Evolutionary conservation across 2,113 vertebrate genomes (phyloP), one percentile per base, ranked within the genome.

Genomic region (Spheniscus mendiculus): DNA sequence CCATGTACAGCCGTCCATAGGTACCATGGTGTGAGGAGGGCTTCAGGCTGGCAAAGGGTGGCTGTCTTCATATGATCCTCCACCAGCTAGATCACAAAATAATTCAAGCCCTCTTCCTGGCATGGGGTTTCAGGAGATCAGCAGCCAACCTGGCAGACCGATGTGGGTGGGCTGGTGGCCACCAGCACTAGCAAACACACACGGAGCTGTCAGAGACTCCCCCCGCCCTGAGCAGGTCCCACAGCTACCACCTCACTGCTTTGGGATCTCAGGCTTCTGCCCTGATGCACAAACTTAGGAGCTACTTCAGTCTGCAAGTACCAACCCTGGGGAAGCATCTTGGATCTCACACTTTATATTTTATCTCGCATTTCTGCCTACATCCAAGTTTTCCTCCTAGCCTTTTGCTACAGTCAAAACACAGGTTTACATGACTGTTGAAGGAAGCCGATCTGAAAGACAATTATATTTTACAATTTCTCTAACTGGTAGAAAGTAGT

Each of bases 391-490:
- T 83, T 88, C 72, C 80, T 90, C 40, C 49, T 52, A 90, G 47
- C 17, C 17, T 71, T 83, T 76, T 7, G 5, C 23, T 86, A 63
- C 38, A 72, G 63, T 79, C 32, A 90, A 90, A 93, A 78, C 38
- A 38, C 40, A 93, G 49, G 56, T 93, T 98, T 94, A 92, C 79
- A 63, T 18, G 40, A 93, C 71, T 90, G 89, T 67, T 78, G 81
- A 96, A 97, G 26, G 59, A 96, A 95, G 81, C 83, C 95, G 93
- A 90, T 83, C 91, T 88, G 95, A 94, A 98, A 93, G 84, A 98
- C 95, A 97, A 97, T 97, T 96, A 97, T 95, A 96, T 97, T 97
- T 97, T 97, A 97, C 92, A 97, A 49, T 97, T 98, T 97, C 92
- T 93, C 90, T 96, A 92, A 98, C 96, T 65, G 92, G 89, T 66